These are phyloP conservation scores for Dynastes tityus DNA, from an alignment of 2,888 invertebrate species.

Conservation along the genomic window DNA sequence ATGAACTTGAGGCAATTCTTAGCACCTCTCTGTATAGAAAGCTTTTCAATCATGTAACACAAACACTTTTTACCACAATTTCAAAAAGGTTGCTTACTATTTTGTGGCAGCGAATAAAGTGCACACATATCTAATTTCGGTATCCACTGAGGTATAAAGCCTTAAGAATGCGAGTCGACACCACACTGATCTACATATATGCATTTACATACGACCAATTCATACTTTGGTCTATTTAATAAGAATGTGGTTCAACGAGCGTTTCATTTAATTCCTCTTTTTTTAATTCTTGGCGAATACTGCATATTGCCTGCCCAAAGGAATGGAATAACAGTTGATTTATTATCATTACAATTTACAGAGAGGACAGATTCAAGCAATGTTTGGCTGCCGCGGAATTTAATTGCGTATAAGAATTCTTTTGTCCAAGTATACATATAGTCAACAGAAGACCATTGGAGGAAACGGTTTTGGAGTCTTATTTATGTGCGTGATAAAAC, in stretches of 20 bases:
- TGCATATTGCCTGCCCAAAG: neutral
- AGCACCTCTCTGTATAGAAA: too few relatives aligned
- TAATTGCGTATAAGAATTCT: constrained; percentile 10
- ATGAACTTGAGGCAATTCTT: too few relatives aligned
- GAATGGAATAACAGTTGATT: constrained; percentile 7
- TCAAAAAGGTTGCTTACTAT: neutral
- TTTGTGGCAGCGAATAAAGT: neutral
- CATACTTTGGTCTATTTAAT: constrained; percentile 1
- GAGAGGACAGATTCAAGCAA: neutral
- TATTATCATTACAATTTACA: neutral
- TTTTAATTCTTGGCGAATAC: neutral
- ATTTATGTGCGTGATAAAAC: too few relatives aligned
- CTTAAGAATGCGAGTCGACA: neutral
- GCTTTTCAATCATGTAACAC: too few relatives aligned
- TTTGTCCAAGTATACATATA: neutral
- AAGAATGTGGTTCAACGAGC: neutral
- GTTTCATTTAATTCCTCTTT: constrained; percentile 1
- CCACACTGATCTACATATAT: neutral
- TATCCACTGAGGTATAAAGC: neutral
- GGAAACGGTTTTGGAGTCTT: neutral
- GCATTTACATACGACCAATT: too few relatives aligned
- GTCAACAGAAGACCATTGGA: neutral
- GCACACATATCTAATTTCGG: neutral
- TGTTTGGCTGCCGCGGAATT: neutral
- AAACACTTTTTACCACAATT: neutral